Base-by-base conservation (phyloP, 1,140 invertebrate genomes). In the Gonioctena quinquepunctata region DNA sequence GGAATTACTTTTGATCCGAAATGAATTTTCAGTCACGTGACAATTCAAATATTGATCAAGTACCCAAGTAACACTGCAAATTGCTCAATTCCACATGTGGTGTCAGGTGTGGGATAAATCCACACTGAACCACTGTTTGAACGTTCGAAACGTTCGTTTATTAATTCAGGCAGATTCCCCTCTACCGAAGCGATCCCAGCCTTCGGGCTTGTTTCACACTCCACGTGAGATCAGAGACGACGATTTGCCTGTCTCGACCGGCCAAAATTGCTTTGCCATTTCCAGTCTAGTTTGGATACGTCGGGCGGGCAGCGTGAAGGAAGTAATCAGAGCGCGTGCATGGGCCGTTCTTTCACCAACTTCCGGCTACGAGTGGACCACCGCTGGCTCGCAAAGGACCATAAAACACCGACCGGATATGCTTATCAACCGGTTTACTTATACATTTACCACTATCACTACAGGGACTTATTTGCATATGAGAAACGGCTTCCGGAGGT, bases 391-490 rank as follows among this genome's bases (percentile, higher is more conserved):
- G 22, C 54, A 57, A 25, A 57, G 54, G 54, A 57, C 54, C 19
- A 57, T 57, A 57, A 57, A 57, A 57, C 54, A 57, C 54, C 8
- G 5, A 7, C 54, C 54, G 54, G 54, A 57, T 57, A 57, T 25
- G 22, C 54, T 57, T 57, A 57, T 57, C 54, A 57, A 57, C 16
- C 25, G 22, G 54, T 57, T 57, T 57, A 57, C 54, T 57, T 57
- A 42, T 57, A 57, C 54, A 57, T 57, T 57, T 57, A 25, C 54
- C 54, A 57, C 22, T 25, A 25, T 57, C 54, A 21, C 54, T 25
- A 11, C 18, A 19, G 33, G 22, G 54, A 57, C 16, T 25, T 57
- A 25, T 57, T 57, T 57, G 13, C 54, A 25, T 13, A 13, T 4
- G 0, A 21, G 21, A 13, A 25, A 57, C 6, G 19, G n/a, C 54